phyloP scores from a whole-genome alignment of 2,113 vertebrate species.

The Chinchilla lanigera region DNA sequence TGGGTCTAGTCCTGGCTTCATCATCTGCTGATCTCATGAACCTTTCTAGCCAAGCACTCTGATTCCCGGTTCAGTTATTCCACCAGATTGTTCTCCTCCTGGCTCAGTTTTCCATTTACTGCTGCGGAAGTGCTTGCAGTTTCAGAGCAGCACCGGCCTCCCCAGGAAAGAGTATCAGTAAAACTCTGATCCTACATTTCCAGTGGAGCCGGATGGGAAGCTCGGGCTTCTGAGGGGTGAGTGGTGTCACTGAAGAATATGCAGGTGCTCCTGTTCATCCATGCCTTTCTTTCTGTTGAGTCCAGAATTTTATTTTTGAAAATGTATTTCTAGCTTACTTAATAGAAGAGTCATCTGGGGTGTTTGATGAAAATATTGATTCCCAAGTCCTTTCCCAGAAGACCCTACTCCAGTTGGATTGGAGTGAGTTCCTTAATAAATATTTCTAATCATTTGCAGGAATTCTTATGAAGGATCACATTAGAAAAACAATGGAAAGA shows the following conservation, averaged over 20 bases:
- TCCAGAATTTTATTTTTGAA: slow-evolving; percentile 22
- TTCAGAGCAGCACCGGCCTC: background rate
- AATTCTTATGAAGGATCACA: background rate
- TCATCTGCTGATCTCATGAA: background rate
- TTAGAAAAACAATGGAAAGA: background rate
- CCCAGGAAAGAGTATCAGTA: background rate
- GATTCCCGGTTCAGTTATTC: background rate
- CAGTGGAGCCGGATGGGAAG: no score
- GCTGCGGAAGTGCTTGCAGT: background rate
- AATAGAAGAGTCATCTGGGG: accelerated
- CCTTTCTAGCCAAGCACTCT: background rate
- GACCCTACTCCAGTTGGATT: background rate
- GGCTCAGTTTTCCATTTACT: background rate
- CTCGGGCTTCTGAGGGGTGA: accelerated
- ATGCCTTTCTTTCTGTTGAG: background rate
- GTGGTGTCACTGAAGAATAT: background rate
- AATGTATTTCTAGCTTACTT: background rate
- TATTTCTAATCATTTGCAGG: background rate
- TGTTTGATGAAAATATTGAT: background rate
- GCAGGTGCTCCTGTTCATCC: background rate
- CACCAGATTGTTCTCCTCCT: background rate
- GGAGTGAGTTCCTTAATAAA: background rate
- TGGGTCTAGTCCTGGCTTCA: background rate
- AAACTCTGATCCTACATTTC: background rate
- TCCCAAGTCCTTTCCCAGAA: background rate